Conservation (phyloP, 2,888 invertebrate genomes). For the Habroteleia sp. region DNA sequence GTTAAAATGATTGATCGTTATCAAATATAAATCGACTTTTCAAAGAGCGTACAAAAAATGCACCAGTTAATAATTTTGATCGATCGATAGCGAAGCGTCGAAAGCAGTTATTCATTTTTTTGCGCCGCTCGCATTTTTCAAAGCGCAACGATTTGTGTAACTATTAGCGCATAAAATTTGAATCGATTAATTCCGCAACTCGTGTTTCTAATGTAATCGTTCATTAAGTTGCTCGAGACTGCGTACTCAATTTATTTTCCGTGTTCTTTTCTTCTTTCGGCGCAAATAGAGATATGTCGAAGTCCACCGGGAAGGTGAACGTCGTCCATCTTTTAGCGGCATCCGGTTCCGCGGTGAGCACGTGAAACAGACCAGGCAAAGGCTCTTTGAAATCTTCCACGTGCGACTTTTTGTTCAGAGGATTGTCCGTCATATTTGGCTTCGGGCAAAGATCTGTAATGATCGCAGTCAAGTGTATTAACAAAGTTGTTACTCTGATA, state of each 20-base stretch:
- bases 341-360: slow-evolving; percentile 90
- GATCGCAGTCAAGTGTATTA: slow-evolving; percentile 1
- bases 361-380: slow-evolving; percentile 91
- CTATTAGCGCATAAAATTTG: slow-evolving; percentile 19
- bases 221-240: slow-evolving; percentile 15
- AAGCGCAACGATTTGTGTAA: slow-evolving; percentile 1
- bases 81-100: slow-evolving; percentile 15
- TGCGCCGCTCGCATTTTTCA: not conserved
- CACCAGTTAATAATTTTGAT: slow-evolving; percentile 28
- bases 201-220: slow-evolving; percentile 4
- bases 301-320: slow-evolving; percentile 90
- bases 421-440: slow-evolving; percentile 88
- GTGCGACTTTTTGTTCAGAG: slow-evolving; percentile 89
- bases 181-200: slow-evolving; percentile 1
- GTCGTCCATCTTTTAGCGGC: slow-evolving; percentile 90
- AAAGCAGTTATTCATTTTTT: not conserved
- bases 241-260: slow-evolving; percentile 88
- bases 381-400: slow-evolving; percentile 92
- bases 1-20: slow-evolving; percentile 10
- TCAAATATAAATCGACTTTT: slow-evolving; percentile 16
- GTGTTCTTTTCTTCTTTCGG: slow-evolving; percentile 87
- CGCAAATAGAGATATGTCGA: slow-evolving; percentile 85
- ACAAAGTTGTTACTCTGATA: slow-evolving; percentile 9
- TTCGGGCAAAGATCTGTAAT: slow-evolving; percentile 92
- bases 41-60: no score